phyloP scores from a whole-genome alignment of 2,888 invertebrate genomes.

The Campaea margaritaria region DNA sequence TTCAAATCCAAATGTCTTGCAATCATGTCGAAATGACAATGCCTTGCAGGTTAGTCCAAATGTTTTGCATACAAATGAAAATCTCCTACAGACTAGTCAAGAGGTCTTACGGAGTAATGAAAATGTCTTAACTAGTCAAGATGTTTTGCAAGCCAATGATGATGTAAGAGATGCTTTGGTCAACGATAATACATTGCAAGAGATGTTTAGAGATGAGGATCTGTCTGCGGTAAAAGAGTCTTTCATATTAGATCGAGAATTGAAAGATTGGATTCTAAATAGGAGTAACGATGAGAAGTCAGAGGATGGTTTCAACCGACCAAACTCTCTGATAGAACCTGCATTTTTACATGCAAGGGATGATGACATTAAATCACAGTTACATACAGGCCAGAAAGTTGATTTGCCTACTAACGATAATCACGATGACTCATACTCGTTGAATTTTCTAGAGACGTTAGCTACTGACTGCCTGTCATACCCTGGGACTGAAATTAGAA shows the following conservation, averaged over 20 bases:
- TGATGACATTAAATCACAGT: conserved; percentile 40
- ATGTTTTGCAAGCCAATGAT: conserved; percentile 24
- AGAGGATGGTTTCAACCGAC: conserved; percentile 64
- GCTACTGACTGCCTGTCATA: conserved; percentile 71
- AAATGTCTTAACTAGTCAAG: conserved; percentile 24
- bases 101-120: conserved; percentile 14
- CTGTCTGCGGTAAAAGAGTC: conserved; percentile 59
- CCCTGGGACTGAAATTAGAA: conserved; percentile 75
- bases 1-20: conserved; percentile 17
- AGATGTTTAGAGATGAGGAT: conserved; percentile 63
- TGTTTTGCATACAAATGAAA: conserved; percentile 19
- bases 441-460: conserved; percentile 75
- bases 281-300: conserved; percentile 60
- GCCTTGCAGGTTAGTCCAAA: conserved; percentile 18
- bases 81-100: conserved; percentile 25
- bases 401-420: conserved; percentile 40
- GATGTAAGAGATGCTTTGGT: conserved; percentile 34
- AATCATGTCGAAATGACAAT: conserved; percentile 11
- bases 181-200: conserved; percentile 52
- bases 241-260: conserved; percentile 54
- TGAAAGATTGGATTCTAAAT: conserved; percentile 67
- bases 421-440: conserved; percentile 68
- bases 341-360: conserved; percentile 64
- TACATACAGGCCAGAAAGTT: conserved; percentile 40
- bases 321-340: conserved; percentile 64